Evolutionary conservation across 2,888 invertebrate genomes (phyloP).

Genomic region (Pasiphila rectangulata): DNA sequence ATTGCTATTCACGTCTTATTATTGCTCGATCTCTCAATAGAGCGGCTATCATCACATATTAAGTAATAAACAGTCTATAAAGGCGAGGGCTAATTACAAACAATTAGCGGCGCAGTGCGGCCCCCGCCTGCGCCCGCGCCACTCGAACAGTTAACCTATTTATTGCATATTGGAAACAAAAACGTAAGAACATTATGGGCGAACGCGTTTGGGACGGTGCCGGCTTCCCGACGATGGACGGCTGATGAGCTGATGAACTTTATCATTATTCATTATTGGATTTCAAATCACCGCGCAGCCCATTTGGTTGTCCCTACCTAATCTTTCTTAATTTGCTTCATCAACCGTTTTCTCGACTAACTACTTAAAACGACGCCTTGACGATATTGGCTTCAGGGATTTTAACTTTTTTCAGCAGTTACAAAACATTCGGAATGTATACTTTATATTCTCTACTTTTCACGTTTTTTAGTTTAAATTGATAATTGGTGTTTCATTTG

Average conservation of each 20-base stretch:
- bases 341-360: too few relatives aligned
- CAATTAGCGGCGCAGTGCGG: constrained; percentile 60
- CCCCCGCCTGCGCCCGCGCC: constrained; percentile 36
- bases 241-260: constrained; percentile 17
- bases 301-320: neutral
- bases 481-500: neutral
- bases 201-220: neutral
- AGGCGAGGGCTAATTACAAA: constrained; percentile 67
- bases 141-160: constrained; percentile 53
- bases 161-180: constrained; percentile 72
- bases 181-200: constrained; percentile 48
- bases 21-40: constrained; percentile 42
- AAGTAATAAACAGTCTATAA: constrained; percentile 76
- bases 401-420: neutral
- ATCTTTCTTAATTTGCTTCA: constrained; percentile 4
- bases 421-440: too few relatives aligned
- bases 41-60: constrained; percentile 62
- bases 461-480: too few relatives aligned
- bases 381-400: too few relatives aligned
- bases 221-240: constrained; percentile 10
- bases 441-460: too few relatives aligned
- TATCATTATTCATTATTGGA: constrained; percentile 14
- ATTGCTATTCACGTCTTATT: constrained; percentile 36
- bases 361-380: too few relatives aligned
- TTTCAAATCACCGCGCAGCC: constrained; percentile 3